Conservation (phyloP, 2,888 invertebrate genomes). For the Ectobius pallidus region DNA sequence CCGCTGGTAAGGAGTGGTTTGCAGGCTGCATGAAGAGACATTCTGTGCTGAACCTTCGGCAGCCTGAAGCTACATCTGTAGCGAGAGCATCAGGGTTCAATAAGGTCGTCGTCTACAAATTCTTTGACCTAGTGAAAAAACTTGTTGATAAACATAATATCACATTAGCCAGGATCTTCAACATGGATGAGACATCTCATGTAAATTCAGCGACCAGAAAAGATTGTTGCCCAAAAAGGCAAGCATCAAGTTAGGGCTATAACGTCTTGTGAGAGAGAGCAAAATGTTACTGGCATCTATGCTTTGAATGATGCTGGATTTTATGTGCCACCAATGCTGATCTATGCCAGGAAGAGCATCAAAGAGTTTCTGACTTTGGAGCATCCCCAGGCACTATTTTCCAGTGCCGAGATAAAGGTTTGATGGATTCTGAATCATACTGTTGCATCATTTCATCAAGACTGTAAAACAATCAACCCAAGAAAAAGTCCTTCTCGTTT, state of each 20-base stretch:
- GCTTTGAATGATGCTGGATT: background rate
- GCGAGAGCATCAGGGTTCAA: conserved; percentile 33
- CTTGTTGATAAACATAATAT: background rate
- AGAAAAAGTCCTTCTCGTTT: too few relatives aligned
- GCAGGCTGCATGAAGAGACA: too few relatives aligned
- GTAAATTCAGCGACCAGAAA: too few relatives aligned
- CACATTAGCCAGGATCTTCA: background rate
- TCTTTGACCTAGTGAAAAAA: background rate
- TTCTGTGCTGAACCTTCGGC: conserved; percentile 31
- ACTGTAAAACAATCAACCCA: too few relatives aligned
- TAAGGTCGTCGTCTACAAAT: background rate
- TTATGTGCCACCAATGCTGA: background rate
- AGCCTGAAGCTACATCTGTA: conserved; percentile 38
- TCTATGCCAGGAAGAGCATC: background rate
- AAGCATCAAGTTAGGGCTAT: background rate
- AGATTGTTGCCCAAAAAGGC: background rate
- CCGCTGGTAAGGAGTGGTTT: too few relatives aligned
- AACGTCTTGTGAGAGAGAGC: background rate
- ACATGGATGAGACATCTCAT: background rate
- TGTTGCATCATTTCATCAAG: too few relatives aligned
- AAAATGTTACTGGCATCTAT: background rate
- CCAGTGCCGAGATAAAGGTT: too few relatives aligned
- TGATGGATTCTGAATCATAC: too few relatives aligned
- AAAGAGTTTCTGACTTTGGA: too few relatives aligned
- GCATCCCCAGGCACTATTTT: too few relatives aligned